Base-by-base conservation (phyloP, 64 coral and sea anemone species). In the Stichodactyla helianthus region DNA sequence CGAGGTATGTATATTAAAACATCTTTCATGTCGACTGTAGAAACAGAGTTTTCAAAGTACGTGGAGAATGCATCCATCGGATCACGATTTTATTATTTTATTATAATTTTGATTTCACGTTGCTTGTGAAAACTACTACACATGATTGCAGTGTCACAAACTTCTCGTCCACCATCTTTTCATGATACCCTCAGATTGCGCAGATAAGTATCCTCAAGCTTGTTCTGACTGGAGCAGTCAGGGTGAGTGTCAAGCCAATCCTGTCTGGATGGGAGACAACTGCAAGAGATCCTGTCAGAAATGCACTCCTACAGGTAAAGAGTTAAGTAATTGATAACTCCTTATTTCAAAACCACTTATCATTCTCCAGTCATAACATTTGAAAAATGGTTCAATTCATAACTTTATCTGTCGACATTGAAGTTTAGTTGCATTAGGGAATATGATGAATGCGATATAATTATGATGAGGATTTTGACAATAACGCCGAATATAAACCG, bases 261-360 rank as follows among this genome's bases (percentile, higher is more conserved):
- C 93, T 14, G 85, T 78, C 4, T 95, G 93, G 93, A 95, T 95
- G 93, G 82, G 90, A 71, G 51, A 85, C 5, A 85, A 92, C 83
- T 95, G 93, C 26, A 62, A 86, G 26, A 95, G 82, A 57, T 91
- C 89, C 17, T 95, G 93, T 63, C 91, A 80, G 18, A 91, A 89
- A 63, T 95, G 93, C 83, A 28, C 7, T 14, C 52, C 51, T 53
- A 81, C 78, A 74, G 78, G 78, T 81, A 54, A 80, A 7, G 18
- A 80, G 18, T 57, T 57, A 57, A 57, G 7, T 28, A 71, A 6
- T 12, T 31, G n/a, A 4, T 59, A 59, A 59, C 56, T 59, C 56
- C 15, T 59, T 12, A 59, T 59, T 12, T 12, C 1, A 16, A 12
- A 65, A n/a, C 19, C 22, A n/a, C 8, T 65, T 65, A 65, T 65